These are phyloP conservation scores for Ischnura elegans DNA, from an alignment of 2,888 invertebrate genomes.

Conservation along the genomic window DNA sequence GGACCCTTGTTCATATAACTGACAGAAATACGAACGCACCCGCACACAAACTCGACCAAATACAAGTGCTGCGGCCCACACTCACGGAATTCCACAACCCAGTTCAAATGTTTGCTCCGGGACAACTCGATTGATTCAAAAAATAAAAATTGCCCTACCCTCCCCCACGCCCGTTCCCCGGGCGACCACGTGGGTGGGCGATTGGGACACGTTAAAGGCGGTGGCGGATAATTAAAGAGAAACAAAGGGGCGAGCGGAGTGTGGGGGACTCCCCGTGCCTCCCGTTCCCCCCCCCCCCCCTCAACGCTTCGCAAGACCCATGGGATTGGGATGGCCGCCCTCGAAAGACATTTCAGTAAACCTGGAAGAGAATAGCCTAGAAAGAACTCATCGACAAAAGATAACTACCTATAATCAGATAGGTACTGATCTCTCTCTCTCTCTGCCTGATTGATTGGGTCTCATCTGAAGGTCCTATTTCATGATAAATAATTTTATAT, in stretches of 20 bases:
- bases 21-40: not conserved
- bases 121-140: not conserved
- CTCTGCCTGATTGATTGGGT: too few relatives aligned
- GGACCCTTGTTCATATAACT: slow-evolving; percentile 23
- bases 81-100: slow-evolving; percentile 4
- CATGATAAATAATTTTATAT: too few relatives aligned
- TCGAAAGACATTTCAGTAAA: too few relatives aligned
- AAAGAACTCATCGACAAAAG: too few relatives aligned
- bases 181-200: not conserved
- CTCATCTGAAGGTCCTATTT: too few relatives aligned
- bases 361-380: too few relatives aligned
- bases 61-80: not conserved
- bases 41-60: not conserved
- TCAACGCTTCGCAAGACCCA: too few relatives aligned
- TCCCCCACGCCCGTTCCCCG: not conserved
- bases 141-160: not conserved
- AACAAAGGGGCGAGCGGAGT: not conserved
- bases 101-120: slow-evolving; percentile 11
- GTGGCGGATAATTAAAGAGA: slow-evolving; percentile 18
- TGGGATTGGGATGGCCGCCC: too few relatives aligned
- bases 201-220: slow-evolving; percentile 4
- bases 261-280: too few relatives aligned
- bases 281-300: too few relatives aligned
- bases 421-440: too few relatives aligned
- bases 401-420: too few relatives aligned